phyloP scores from a whole-genome alignment of 2,888 invertebrate genomes.

The Drosophila melanocephala region DNA sequence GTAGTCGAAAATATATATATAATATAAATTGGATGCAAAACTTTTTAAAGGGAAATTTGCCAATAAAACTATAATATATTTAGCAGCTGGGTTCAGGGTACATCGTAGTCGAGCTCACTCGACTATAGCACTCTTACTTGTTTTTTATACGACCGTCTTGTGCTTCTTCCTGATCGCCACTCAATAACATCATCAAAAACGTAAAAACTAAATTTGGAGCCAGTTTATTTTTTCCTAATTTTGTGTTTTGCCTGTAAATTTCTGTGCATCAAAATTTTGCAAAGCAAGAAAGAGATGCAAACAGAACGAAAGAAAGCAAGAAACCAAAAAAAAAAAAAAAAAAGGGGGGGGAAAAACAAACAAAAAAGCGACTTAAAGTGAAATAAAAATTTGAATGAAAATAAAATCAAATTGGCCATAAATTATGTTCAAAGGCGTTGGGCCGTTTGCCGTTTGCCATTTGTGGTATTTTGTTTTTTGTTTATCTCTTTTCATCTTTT shows the following conservation, averaged over 20 bases:
- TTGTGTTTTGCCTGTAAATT: slow-evolving; percentile 54
- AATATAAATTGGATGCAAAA: no score
- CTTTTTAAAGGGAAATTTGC: no score
- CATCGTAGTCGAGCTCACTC: no score
- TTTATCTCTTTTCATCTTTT: not conserved
- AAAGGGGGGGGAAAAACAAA: no score
- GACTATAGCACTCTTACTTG: not conserved
- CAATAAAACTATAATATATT: no score
- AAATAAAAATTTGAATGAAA: slow-evolving; percentile 79
- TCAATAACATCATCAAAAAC: slow-evolving; percentile 16
- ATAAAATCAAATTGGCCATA: slow-evolving; percentile 75
- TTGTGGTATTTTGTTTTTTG: slow-evolving; percentile 17
- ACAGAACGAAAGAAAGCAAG: slow-evolving; percentile 5
- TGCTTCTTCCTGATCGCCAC: slow-evolving; percentile 16
- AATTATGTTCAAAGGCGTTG: slow-evolving; percentile 78
- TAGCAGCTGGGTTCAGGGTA: no score
- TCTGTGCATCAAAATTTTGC: slow-evolving; percentile 56
- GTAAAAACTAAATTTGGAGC: slow-evolving; percentile 13
- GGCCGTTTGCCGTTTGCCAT: slow-evolving; percentile 53
- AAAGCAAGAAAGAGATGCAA: slow-evolving; percentile 15
- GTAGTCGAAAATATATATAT: no score
- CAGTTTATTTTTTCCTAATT: slow-evolving; percentile 20
- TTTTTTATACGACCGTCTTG: slow-evolving; percentile 8
- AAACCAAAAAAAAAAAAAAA: slow-evolving; percentile 2
- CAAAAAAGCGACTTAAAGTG: slow-evolving; percentile 42